Percentiles rank a stretch among this genome's conserved stretches.
phyloP scores from a whole-genome alignment of 2,888 invertebrate genomes.

The Andrena praecox region DNA sequence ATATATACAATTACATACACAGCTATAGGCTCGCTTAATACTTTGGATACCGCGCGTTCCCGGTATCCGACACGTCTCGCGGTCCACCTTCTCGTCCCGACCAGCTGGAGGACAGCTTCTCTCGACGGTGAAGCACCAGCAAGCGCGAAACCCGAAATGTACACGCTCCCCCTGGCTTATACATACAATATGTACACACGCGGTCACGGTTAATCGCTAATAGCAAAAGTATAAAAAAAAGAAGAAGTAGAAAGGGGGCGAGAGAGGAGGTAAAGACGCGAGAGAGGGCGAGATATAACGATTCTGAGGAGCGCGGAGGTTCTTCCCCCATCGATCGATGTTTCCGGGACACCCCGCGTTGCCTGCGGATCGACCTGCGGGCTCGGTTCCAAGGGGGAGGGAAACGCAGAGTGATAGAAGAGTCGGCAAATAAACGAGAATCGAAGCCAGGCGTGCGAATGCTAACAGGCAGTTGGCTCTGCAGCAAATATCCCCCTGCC shows the following conservation, averaged over 20 bases:
- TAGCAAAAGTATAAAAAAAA: conserved; percentile 66
- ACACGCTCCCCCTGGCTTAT: conserved; percentile 19
- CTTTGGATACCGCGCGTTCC: conserved; percentile 61
- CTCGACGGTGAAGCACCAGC: conserved; percentile 21
- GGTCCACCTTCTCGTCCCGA: conserved; percentile 14
- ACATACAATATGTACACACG: conserved; percentile 60
- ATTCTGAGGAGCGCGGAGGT: neutral
- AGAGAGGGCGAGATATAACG: conserved; percentile 18
- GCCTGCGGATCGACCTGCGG: neutral
- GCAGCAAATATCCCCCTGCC: neutral
- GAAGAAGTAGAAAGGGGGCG: conserved; percentile 23
- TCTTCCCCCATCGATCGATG: neutral
- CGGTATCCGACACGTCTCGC: conserved; percentile 35
- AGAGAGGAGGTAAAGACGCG: conserved; percentile 31
- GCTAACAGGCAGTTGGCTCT: neutral
- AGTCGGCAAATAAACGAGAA: neutral
- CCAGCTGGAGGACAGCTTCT: neutral
- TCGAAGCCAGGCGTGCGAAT: neutral
- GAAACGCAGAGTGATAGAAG: neutral
- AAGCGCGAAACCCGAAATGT: conserved; percentile 30
- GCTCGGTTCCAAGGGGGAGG: neutral
- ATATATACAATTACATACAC: conserved; percentile 74
- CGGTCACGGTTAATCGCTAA: conserved; percentile 46
- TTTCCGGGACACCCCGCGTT: neutral
- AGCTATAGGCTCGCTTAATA: conserved; percentile 75